These are phyloP conservation scores for Forbesichthys papilliferus DNA, from an alignment of 2,113 vertebrate genomes.

Conservation along the genomic window DNA sequence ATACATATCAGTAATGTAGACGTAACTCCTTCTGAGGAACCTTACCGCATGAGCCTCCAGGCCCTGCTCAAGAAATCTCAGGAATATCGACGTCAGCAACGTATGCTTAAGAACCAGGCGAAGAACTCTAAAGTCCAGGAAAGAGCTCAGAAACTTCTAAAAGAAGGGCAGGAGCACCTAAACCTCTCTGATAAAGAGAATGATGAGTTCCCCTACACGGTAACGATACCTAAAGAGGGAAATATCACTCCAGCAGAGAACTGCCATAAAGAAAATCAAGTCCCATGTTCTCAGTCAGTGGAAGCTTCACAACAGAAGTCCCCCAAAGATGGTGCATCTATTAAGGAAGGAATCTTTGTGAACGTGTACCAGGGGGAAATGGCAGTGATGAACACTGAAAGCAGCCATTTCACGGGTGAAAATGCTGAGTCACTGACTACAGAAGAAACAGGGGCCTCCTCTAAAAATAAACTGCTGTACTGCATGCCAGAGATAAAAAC, in stretches of 20 bases:
- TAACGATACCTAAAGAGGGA: conserved; percentile 12
- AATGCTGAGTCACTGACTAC: not conserved
- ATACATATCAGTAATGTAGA: conserved; percentile 12
- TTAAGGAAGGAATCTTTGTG: not conserved
- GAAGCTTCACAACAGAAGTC: conserved; percentile 30
- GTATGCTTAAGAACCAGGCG: conserved; percentile 66
- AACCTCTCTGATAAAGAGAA: conserved; percentile 76
- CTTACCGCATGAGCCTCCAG: conserved; percentile 71
- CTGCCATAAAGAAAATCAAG: conserved; percentile 3
- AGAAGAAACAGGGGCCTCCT: conserved; percentile 9
- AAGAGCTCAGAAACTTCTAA: conserved; percentile 46
- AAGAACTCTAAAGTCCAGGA: conserved; percentile 56
- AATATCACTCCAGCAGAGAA: conserved; percentile 47
- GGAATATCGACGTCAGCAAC: conserved; percentile 70
- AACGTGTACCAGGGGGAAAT: conserved; percentile 6
- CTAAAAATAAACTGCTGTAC: conserved; percentile 40
- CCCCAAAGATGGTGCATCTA: conserved; percentile 11
- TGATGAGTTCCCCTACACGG: conserved; percentile 44
- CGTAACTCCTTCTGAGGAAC: conserved; percentile 30
- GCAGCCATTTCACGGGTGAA: conserved; percentile 6
- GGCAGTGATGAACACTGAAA: not conserved
- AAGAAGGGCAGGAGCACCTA: conserved; percentile 41
- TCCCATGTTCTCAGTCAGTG: not conserved
- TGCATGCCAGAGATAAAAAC: conserved; percentile 24
- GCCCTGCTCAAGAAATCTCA: conserved; percentile 77